Evolutionary conservation across 1,140 invertebrate genomes (phyloP).

Genomic region (Pseudomyrmex flavicornis): DNA sequence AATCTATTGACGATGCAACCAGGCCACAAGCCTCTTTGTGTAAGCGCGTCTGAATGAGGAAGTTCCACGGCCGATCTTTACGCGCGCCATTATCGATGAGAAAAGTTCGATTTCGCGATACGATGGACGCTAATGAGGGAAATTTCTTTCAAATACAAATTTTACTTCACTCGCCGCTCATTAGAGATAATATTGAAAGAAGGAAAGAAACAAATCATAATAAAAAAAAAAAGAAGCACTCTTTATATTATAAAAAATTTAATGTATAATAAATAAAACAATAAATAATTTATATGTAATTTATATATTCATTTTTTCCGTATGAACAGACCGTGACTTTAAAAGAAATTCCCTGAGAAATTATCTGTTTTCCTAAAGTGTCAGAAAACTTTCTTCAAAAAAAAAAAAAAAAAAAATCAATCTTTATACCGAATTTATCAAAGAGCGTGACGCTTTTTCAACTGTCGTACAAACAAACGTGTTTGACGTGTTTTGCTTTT

Average conservation of each 20-base stretch:
- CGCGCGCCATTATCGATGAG: background rate
- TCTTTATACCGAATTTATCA: too few species aligned
- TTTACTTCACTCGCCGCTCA: background rate
- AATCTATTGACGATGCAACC: constrained; percentile 14
- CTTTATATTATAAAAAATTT: too few species aligned
- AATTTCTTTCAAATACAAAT: background rate
- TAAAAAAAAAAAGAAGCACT: background rate
- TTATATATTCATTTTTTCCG: too few species aligned
- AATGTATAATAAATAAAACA: too few species aligned
- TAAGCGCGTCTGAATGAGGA: constrained; percentile 23
- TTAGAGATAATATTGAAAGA: background rate
- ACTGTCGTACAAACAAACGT: background rate
- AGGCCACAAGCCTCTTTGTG: constrained; percentile 31
- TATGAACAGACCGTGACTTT: too few species aligned
- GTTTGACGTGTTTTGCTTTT: constrained; percentile 28
- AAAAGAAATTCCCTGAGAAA: too few species aligned
- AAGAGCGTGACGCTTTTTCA: too few species aligned
- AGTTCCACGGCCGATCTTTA: constrained; percentile 30
- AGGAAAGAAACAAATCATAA: background rate
- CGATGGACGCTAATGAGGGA: background rate
- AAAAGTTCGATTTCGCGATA: constrained; percentile 21
- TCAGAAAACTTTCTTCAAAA: too few species aligned
- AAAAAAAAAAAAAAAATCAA: too few species aligned
- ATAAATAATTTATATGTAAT: too few species aligned
- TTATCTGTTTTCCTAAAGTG: too few species aligned